These are phyloP conservation scores for Micrasema longulum DNA, from an alignment of 1,140 invertebrate species.

Conservation along the genomic window DNA sequence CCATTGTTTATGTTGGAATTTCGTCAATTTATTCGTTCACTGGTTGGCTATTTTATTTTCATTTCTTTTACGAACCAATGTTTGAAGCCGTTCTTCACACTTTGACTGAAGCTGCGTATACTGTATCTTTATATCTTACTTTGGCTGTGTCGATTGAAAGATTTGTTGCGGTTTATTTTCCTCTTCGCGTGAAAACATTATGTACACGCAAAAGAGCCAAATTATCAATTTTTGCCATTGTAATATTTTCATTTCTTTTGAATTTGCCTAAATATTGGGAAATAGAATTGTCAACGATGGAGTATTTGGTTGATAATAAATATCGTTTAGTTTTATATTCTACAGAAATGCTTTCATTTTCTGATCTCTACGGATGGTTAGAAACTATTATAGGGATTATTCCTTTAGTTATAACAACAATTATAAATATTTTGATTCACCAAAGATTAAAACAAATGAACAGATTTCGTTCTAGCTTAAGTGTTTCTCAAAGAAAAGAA, in stretches of 20 bases:
- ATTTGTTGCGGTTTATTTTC: conserved; percentile 1
- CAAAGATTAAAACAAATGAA: no score
- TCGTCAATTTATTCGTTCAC: neutral
- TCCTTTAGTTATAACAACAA: no score
- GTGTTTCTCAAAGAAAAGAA: no score
- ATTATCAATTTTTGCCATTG: neutral
- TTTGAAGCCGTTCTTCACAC: neutral
- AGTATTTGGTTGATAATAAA: no score
- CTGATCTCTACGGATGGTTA: no score
- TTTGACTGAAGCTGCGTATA: no score
- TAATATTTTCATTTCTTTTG: neutral
- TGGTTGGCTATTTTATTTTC: neutral
- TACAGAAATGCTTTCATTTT: no score
- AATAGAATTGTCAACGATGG: neutral
- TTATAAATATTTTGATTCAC: no score
- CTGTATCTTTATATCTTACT: neutral
- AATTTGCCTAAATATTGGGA: conserved; percentile 12
- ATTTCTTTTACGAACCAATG: neutral
- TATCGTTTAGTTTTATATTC: no score
- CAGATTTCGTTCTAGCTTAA: no score
- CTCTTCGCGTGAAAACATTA: conserved; percentile 2
- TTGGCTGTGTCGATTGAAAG: conserved; percentile 10
- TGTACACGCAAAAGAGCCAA: conserved; percentile 1
- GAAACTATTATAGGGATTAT: no score
- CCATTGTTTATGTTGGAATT: neutral